A percentile compares a stretch with the other conserved stretches of the same genome.
Evolutionary conservation across 1,140 invertebrate species (phyloP).

Genomic region (Brachionus plicatilis): DNA sequence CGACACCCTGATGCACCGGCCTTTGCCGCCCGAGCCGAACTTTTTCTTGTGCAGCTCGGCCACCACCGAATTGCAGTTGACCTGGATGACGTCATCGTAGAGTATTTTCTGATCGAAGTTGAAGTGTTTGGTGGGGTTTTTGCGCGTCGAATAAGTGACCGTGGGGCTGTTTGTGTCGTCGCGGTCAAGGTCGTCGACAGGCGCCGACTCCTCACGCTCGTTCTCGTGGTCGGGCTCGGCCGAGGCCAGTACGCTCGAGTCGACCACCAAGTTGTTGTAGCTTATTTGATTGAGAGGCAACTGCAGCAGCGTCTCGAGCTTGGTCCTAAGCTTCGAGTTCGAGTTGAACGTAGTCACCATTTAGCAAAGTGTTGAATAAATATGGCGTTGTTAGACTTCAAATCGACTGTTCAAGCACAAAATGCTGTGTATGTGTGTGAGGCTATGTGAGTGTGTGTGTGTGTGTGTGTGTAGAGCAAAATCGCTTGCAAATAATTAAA

Average conservation of each 20-base stretch:
- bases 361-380: neutral
- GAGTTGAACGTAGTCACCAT: slow-evolving; percentile 19
- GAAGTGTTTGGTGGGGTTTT: slow-evolving; percentile 12
- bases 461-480: neutral
- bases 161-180: neutral
- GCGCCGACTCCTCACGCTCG: neutral
- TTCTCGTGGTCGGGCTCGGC: neutral
- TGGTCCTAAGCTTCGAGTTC: neutral
- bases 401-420: neutral
- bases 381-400: neutral
- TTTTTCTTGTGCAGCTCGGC: slow-evolving; percentile 32
- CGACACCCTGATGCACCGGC: slow-evolving; percentile 9
- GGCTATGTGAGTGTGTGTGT: neutral
- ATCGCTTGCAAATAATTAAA: slow-evolving; percentile 33
- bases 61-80: slow-evolving; percentile 9
- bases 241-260: neutral
- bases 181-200: neutral
- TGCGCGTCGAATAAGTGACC: neutral
- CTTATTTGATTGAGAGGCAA: neutral
- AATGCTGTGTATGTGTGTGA: neutral
- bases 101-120: slow-evolving; percentile 26
- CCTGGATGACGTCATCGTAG: slow-evolving; percentile 2
- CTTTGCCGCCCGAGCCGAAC: slow-evolving; percentile 34
- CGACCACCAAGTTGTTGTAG: neutral
- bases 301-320: neutral